These are phyloP conservation scores for Drosophila lutescens DNA, from an alignment of 2,888 invertebrate genomes.

Conservation along the genomic window DNA sequence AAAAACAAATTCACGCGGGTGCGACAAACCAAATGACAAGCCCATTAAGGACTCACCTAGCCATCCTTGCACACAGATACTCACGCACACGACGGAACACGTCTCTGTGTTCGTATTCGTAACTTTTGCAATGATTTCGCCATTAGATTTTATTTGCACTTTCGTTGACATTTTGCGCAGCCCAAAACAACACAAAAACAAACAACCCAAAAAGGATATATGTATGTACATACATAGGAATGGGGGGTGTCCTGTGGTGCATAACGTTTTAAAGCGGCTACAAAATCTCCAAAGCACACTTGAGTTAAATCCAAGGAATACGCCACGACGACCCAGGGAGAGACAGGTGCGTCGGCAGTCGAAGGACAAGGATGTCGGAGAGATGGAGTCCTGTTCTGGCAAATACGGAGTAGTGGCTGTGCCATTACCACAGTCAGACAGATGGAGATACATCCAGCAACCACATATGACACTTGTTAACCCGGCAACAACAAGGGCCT, in stretches of 20 bases:
- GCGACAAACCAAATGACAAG: constrained; percentile 77
- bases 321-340: constrained; percentile 8
- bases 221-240: not conserved
- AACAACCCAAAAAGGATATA: constrained; percentile 28
- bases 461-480: constrained; percentile 79
- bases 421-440: constrained; percentile 57
- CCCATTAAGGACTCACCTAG: constrained; percentile 52
- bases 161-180: constrained; percentile 76
- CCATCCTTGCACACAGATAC: not conserved
- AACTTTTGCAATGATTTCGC: constrained; percentile 78
- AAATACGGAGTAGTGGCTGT: constrained; percentile 24
- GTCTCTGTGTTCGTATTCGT: constrained; percentile 40
- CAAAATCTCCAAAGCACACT: constrained; percentile 80
- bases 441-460: constrained; percentile 34
- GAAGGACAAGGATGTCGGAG: constrained; percentile 29
- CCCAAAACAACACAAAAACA: constrained; percentile 46
- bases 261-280: constrained; percentile 69
- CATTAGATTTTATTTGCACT: constrained; percentile 81
- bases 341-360: constrained; percentile 31
- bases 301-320: constrained; percentile 74
- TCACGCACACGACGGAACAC: constrained; percentile 12
- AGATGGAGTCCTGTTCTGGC: not conserved
- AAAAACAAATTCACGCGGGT: constrained; percentile 79
- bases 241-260: constrained; percentile 20
- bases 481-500: constrained; percentile 56